Percentiles rank a stretch among this genome's conserved stretches.
Conservation (phyloP, 2,888 invertebrate species). For the Pollenia labialis region DNA sequence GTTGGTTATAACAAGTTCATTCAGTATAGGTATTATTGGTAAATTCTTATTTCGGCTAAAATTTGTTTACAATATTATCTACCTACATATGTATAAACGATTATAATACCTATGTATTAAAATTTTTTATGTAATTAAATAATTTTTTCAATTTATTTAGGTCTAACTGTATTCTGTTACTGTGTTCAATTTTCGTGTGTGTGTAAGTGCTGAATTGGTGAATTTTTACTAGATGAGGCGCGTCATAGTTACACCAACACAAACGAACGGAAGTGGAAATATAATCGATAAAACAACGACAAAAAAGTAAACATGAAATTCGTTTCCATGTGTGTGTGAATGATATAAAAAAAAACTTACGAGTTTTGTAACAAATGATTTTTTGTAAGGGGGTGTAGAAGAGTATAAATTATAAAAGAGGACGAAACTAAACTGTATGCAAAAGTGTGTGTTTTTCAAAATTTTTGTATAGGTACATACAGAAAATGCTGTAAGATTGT, state of each 20-base stretch:
- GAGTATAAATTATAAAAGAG: conserved; percentile 31
- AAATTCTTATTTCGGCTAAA: too few species aligned
- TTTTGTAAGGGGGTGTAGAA: conserved; percentile 43
- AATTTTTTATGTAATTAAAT: too few species aligned
- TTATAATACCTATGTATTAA: too few species aligned
- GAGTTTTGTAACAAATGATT: conserved; percentile 15
- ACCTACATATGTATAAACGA: too few species aligned
- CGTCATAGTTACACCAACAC: conserved; percentile 74
- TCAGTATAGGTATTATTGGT: too few species aligned
- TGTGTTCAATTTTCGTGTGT: conserved; percentile 5
- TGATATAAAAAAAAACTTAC: conserved; percentile 18
- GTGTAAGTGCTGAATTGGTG: conserved; percentile 40
- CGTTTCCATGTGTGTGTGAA: conserved; percentile 20
- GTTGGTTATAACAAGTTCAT: too few species aligned
- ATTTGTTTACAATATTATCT: too few species aligned
- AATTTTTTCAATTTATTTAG: too few species aligned
- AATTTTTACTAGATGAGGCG: conserved; percentile 67
- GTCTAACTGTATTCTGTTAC: neutral
- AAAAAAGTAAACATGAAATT: conserved; percentile 50
- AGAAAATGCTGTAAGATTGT: conserved; percentile 63
- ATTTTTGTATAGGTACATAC: conserved; percentile 36
- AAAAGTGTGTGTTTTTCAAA: conserved; percentile 9
- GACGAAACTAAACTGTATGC: neutral
- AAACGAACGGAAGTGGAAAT: conserved; percentile 64
- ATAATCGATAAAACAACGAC: conserved; percentile 67